Evolutionary conservation across 2,797 vertebrate genomes (phyloP), one percentile per base, ranked within the genome.

Genomic region (Acipenser oxyrinchus): DNA sequence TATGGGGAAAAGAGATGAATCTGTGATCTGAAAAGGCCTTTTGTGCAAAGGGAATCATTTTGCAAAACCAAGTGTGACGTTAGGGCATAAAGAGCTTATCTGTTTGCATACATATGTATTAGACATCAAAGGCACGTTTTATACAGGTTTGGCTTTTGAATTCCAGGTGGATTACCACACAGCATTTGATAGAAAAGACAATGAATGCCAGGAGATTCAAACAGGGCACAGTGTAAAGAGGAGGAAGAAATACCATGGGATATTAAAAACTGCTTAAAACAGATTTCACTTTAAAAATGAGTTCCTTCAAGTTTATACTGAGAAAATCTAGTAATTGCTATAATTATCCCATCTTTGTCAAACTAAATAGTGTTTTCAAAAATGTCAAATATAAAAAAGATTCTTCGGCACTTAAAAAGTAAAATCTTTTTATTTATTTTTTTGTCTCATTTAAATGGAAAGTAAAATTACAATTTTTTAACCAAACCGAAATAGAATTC

Each of bases 111-210:
- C 51, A 49, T 66, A 52, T 50, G 60, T 13, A 8, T n/a, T 12
- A 62, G 11, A 70, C 63, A 70, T 73, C 72, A 70, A 66, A 68
- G 67, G 18, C 55, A n/a, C 10, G 48, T 15, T 15, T 63, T 53
- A 62, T 63, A 61, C 72, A 71, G 67, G 66, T 66, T 62, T 58
- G 50, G 48, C 57, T 62, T 51, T 55, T 37, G n/a, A 66, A 18
- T 68, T 48, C 23, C 64, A 69, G 53, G 63, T 60, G 60, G 63
- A 68, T 73, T 70, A 64, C 59, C 63, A 13, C 65, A 51, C 37
- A 2, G 59, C 2, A 65, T 58, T 53, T 37, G 23, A 2, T 37
- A 1, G 23, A 7, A 66, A 49, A 18, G 55, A 57, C 49, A 66
- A 12, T 58, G 23, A 37, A 4, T 10, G 9, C 10, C 12, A 52